Percentiles rank a stretch among this genome's conserved stretches.
Conservation (phyloP, 2,113 vertebrate species). For the Xiphorhynchus elegans region DNA sequence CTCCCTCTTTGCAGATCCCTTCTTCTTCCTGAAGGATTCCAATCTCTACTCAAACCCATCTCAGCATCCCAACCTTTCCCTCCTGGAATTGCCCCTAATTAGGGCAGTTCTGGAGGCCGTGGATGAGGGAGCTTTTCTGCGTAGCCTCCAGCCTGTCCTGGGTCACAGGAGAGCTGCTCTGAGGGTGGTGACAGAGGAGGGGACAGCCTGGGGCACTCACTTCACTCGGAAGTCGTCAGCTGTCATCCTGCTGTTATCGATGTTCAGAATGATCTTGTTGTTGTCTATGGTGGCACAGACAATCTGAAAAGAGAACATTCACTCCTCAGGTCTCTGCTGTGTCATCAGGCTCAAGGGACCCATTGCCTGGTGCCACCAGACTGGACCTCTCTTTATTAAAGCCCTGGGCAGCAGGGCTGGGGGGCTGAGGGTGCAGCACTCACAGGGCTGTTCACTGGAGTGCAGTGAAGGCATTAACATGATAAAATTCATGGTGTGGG, state of each 20-base stretch:
- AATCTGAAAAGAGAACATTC: constrained; percentile 71
- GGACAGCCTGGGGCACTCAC: constrained; percentile 65
- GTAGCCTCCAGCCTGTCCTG: neutral
- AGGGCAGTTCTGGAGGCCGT: neutral
- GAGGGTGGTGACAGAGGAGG: accelerated
- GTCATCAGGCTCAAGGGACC: neutral
- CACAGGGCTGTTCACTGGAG: neutral
- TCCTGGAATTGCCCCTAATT: neutral
- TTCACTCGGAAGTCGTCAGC: constrained; percentile 82
- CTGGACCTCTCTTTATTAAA: accelerated
- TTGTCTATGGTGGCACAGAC: constrained; percentile 54
- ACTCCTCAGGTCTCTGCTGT: neutral
- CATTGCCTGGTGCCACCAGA: neutral
- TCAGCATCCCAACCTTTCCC: neutral
- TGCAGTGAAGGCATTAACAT: neutral
- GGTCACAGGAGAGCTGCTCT: neutral
- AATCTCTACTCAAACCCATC: neutral
- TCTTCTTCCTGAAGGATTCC: neutral
- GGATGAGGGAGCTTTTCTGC: neutral
- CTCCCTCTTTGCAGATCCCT: neutral
- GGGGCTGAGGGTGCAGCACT: neutral
- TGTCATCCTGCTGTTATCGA: constrained; percentile 79
- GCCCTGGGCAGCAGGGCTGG: neutral
- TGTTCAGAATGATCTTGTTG: constrained; percentile 68
- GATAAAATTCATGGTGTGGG: accelerated